Evolutionary conservation across 2,797 vertebrate species (phyloP).

Genomic region (Premnoplex brunnescens): DNA sequence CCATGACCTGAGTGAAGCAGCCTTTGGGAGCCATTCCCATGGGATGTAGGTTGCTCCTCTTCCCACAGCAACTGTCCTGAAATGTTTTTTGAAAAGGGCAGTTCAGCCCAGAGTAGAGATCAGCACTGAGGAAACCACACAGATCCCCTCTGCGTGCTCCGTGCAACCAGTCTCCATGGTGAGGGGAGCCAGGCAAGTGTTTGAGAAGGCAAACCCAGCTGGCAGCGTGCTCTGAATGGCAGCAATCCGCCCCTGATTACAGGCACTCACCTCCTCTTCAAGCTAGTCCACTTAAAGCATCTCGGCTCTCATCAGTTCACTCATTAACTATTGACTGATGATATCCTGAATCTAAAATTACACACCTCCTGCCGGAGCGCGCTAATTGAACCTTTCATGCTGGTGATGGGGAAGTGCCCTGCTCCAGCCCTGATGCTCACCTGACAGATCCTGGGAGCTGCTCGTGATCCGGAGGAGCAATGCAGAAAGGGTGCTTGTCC

Average conservation of each 20-base stretch:
- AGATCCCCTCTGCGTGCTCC: neutral
- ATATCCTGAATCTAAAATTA: conserved; percentile 71
- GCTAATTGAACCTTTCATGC: conserved; percentile 68
- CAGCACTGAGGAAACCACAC: neutral
- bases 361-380: conserved; percentile 34
- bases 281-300: conserved; percentile 53
- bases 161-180: conserved; percentile 10
- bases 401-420: conserved; percentile 29
- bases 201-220: conserved; percentile 60
- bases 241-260: conserved; percentile 67
- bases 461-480: accelerated
- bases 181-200: conserved; percentile 21
- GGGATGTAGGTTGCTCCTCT: neutral
- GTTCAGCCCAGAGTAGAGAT: neutral
- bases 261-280: conserved; percentile 63
- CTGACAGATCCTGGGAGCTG: neutral
- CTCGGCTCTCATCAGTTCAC: conserved; percentile 62
- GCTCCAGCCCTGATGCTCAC: conserved; percentile 7
- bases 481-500: neutral
- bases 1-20: neutral
- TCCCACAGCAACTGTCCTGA: neutral
- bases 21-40: neutral
- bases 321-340: conserved; percentile 69
- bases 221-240: conserved; percentile 52
- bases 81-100: neutral